Conservation (phyloP, 2,888 invertebrate genomes). For the Arge pagana region DNA sequence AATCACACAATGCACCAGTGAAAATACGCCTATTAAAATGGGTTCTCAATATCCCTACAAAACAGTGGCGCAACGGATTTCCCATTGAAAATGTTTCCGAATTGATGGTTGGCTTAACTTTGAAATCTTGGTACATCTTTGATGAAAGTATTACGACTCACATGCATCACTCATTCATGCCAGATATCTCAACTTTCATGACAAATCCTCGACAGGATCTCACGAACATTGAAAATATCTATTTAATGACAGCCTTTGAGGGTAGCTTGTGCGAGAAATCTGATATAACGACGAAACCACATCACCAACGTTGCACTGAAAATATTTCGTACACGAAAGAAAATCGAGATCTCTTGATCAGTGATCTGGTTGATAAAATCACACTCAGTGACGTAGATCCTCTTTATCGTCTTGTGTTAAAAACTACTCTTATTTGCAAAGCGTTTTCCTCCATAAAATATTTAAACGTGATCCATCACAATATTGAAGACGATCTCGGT, state of each 20-base stretch:
- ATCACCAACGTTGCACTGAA: not conserved
- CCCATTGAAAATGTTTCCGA: constrained; percentile 40
- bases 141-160: constrained; percentile 12
- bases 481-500: constrained; percentile 14
- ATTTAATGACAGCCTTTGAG: constrained; percentile 43
- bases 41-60: constrained; percentile 39
- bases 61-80: constrained; percentile 30
- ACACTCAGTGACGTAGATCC: constrained; percentile 26
- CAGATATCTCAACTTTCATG: constrained; percentile 25
- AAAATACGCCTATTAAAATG: constrained; percentile 43
- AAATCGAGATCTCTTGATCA: constrained; percentile 30
- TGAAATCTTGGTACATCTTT: constrained; percentile 36
- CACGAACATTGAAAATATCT: constrained; percentile 42
- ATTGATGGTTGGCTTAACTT: constrained; percentile 39
- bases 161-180: not conserved
- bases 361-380: constrained; percentile 30
- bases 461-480: constrained; percentile 34
- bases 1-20: constrained; percentile 34
- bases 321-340: constrained; percentile 27
- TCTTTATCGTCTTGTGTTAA: constrained; percentile 34
- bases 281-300: constrained; percentile 8
- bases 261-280: constrained; percentile 25
- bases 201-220: constrained; percentile 22
- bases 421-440: constrained; percentile 40
- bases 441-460: constrained; percentile 39